Evolutionary conservation across 2,797 vertebrate genomes (phyloP).

Genomic region (Notoglanidium macrostoma): DNA sequence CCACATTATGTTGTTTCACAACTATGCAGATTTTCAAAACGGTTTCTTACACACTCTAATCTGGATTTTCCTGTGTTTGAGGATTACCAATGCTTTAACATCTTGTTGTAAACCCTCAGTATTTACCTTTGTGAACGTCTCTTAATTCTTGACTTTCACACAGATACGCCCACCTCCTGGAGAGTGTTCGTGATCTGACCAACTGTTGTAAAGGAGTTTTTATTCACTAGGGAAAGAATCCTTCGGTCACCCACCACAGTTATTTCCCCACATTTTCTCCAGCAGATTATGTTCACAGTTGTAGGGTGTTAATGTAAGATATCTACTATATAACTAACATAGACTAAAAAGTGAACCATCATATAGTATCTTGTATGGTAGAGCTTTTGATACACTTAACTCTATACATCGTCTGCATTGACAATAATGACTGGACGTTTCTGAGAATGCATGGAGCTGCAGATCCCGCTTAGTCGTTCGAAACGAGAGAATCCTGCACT

Average conservation of each 20-base stretch:
- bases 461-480: no score
- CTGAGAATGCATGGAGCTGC: background rate
- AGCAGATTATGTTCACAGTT: background rate
- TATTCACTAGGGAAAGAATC: background rate
- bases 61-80: background rate
- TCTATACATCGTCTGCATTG: background rate
- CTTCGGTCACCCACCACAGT: background rate
- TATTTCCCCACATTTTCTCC: background rate
- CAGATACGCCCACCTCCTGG: background rate
- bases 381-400: background rate
- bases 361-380: background rate
- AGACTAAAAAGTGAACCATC: background rate
- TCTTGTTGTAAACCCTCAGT: background rate
- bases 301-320: background rate
- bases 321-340: background rate
- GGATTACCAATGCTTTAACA: background rate
- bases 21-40: background rate
- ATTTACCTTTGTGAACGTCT: background rate
- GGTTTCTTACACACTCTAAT: background rate
- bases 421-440: background rate
- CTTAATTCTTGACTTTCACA: background rate
- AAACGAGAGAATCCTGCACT: background rate
- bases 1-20: background rate
- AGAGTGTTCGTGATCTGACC: background rate
- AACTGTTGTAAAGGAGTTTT: background rate